Evolutionary conservation across 2,113 vertebrate genomes (phyloP).

Genomic region (Rhineura floridana): DNA sequence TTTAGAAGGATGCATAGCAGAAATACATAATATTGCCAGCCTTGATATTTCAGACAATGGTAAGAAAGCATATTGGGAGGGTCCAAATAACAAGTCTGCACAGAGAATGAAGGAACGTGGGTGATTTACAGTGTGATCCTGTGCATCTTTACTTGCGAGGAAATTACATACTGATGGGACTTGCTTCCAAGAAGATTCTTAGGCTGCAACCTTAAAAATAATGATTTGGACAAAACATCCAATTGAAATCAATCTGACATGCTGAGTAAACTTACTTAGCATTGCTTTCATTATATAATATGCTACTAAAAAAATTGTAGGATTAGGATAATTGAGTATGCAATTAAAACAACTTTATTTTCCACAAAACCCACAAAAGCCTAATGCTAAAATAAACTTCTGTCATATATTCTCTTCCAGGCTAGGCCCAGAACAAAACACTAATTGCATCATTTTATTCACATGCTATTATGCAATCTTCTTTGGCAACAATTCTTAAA

Average conservation of each 20-base stretch:
- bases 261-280: not conserved
- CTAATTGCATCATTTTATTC: not conserved
- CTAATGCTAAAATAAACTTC: not conserved
- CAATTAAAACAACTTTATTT: not conserved
- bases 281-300: not conserved
- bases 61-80: constrained; percentile 70
- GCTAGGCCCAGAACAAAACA: not conserved
- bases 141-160: not conserved
- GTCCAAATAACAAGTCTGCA: not conserved
- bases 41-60: constrained; percentile 97
- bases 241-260: not conserved
- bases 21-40: constrained; percentile 96
- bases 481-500: not conserved
- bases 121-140: not conserved
- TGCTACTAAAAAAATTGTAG: not conserved
- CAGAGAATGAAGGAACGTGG: not conserved
- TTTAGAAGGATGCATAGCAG: constrained; percentile 95
- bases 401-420: not conserved
- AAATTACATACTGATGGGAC: not conserved
- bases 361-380: not conserved
- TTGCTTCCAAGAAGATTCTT: not conserved
- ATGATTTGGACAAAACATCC: not conserved
- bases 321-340: not conserved
- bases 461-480: not conserved
- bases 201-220: not conserved